Conservation (phyloP, 2,113 vertebrate species). For the Planiliza haematocheilus region DNA sequence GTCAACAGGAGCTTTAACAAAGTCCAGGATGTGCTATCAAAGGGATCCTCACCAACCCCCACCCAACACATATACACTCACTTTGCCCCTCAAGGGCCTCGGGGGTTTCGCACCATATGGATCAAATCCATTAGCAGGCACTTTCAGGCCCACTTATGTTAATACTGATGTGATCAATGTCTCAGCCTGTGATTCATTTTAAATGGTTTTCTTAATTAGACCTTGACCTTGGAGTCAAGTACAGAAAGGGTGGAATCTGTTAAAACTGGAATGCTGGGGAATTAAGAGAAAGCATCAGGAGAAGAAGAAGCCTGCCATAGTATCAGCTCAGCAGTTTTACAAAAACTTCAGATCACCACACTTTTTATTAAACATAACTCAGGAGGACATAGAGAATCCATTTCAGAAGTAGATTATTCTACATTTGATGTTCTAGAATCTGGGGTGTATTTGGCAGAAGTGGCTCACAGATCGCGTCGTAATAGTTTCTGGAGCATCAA, state of each 20-base stretch:
- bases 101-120: conserved; percentile 67
- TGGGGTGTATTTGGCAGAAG: background rate
- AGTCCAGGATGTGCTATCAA: conserved; percentile 11
- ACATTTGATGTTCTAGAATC: background rate
- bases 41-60: background rate
- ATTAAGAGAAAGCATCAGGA: conserved; percentile 25
- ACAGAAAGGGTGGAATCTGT: conserved; percentile 30
- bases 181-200: conserved; percentile 58
- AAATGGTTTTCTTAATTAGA: conserved; percentile 64
- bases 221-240: conserved; percentile 68
- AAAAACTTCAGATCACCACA: background rate
- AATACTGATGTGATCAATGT: conserved; percentile 69
- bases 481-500: background rate
- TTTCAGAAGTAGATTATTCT: background rate
- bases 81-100: conserved; percentile 18
- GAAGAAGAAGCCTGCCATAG: too few species aligned
- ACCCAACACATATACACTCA: conserved; percentile 8
- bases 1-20: conserved; percentile 27
- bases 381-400: background rate
- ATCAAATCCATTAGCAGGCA: conserved; percentile 72
- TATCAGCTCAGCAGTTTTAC: background rate
- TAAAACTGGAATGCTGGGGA: conserved; percentile 30
- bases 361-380: background rate
- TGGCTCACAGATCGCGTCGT: background rate
- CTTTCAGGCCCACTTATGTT: conserved; percentile 66